Evolutionary conservation across 2,797 vertebrate genomes (phyloP).

Genomic region (Sebastes glaucus): DNA sequence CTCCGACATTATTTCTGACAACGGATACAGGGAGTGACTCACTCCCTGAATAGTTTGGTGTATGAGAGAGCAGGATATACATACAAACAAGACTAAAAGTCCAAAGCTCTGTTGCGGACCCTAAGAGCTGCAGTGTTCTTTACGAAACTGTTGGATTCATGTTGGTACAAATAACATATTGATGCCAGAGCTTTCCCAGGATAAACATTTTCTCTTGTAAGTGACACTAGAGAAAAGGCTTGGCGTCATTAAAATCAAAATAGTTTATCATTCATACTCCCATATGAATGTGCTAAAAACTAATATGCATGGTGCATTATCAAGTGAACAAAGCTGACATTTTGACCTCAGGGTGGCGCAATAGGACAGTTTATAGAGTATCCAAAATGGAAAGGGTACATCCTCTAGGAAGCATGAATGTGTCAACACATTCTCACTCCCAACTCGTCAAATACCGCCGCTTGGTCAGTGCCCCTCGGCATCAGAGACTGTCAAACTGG

Average conservation of each 20-base stretch:
- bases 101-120: not conserved
- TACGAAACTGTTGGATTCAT: not conserved
- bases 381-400: not conserved
- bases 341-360: not conserved
- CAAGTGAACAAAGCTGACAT: not conserved
- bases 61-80: not conserved
- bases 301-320: not conserved
- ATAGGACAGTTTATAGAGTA: not conserved
- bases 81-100: not conserved
- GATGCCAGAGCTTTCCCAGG: not conserved
- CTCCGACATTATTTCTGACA: slow-evolving; percentile 35
- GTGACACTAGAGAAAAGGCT: not conserved
- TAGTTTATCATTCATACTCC: not conserved
- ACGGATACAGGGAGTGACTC: slow-evolving; percentile 18
- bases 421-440: too few relatives aligned
- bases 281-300: not conserved
- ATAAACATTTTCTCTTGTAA: not conserved
- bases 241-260: not conserved
- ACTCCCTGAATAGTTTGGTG: slow-evolving; percentile 15
- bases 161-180: not conserved
- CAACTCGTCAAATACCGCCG: too few relatives aligned
- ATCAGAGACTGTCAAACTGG: too few relatives aligned
- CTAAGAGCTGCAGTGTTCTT: not conserved
- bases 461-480: too few relatives aligned
- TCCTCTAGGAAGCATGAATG: not conserved